Percentiles rank a stretch among this genome's conserved stretches.
These are phyloP conservation scores for Clostera curtula DNA, from an alignment of 2,888 invertebrate genomes.

Conservation along the genomic window DNA sequence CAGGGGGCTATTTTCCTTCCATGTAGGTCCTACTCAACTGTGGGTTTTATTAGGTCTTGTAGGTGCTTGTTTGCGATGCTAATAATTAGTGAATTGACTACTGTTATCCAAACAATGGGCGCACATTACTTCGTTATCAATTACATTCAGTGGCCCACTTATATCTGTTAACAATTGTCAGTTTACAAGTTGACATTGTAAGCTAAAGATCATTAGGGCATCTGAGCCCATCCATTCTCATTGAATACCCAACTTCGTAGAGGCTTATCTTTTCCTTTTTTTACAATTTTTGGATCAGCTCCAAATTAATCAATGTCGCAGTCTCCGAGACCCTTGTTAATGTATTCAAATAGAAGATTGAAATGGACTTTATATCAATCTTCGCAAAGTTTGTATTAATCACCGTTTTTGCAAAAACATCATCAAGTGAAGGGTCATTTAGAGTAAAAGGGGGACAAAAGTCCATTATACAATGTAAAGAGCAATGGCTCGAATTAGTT, in stretches of 20 bases:
- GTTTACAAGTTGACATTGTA: conserved; percentile 15
- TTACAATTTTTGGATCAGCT: conserved; percentile 17
- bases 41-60: too few relatives aligned
- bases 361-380: too few relatives aligned
- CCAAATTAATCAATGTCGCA: conserved; percentile 21
- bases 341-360: background rate
- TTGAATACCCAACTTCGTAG: conserved; percentile 19
- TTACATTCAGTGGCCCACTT: conserved; percentile 13
- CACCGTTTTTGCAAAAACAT: conserved; percentile 51
- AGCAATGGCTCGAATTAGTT: conserved; percentile 71
- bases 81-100: too few relatives aligned
- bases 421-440: conserved; percentile 29
- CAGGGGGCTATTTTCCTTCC: too few relatives aligned
- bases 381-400: conserved; percentile 15
- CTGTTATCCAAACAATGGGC: too few relatives aligned
- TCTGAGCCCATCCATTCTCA: conserved; percentile 15
- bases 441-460: conserved; percentile 54
- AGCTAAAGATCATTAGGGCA: conserved; percentile 11
- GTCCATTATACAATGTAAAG: conserved; percentile 52
- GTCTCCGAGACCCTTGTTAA: conserved; percentile 5
- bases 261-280: conserved; percentile 28
- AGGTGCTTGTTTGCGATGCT: too few relatives aligned
- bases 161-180: conserved; percentile 11
- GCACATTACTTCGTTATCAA: conserved; percentile 14
- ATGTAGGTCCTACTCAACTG: too few relatives aligned